A percentile compares a stretch with the other conserved stretches of the same genome.
These are phyloP conservation scores for Morone saxatilis DNA, from an alignment of 2,113 vertebrate genomes.

Conservation along the genomic window DNA sequence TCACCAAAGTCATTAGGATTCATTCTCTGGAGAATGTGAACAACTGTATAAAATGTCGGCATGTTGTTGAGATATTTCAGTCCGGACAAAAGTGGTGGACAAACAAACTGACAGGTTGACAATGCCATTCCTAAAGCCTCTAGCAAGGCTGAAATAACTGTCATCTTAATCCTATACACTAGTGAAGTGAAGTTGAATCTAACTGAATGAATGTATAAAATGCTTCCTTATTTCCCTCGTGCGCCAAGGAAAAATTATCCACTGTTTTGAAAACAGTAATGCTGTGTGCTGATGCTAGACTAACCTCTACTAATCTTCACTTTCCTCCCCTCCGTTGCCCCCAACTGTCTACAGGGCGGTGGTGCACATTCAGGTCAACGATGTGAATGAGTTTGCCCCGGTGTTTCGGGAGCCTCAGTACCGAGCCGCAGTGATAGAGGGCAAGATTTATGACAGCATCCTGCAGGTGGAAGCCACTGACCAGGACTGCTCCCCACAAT, in stretches of 20 bases:
- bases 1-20: not conserved
- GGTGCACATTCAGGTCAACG: slow-evolving; percentile 97
- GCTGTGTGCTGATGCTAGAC: slow-evolving; percentile 8
- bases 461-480: slow-evolving; percentile 96
- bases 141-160: not conserved
- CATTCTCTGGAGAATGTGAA: not conserved
- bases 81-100: not conserved
- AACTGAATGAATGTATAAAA: too few species aligned
- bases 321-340: slow-evolving; percentile 7
- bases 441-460: slow-evolving; percentile 96
- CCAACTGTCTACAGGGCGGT: slow-evolving; percentile 87
- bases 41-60: not conserved
- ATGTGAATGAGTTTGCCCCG: slow-evolving; percentile 96
- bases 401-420: slow-evolving; percentile 92
- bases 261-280: not conserved
- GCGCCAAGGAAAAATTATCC: not conserved
- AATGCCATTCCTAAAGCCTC: not conserved
- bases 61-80: not conserved
- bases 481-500: slow-evolving; percentile 97
- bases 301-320: not conserved
- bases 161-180: not conserved
- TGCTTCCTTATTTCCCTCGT: not conserved
- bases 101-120: not conserved
- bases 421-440: slow-evolving; percentile 90
- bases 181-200: not conserved